Evolutionary conservation across 2,888 invertebrate species (phyloP).

Genomic region (Schizotus pectinicornis): DNA sequence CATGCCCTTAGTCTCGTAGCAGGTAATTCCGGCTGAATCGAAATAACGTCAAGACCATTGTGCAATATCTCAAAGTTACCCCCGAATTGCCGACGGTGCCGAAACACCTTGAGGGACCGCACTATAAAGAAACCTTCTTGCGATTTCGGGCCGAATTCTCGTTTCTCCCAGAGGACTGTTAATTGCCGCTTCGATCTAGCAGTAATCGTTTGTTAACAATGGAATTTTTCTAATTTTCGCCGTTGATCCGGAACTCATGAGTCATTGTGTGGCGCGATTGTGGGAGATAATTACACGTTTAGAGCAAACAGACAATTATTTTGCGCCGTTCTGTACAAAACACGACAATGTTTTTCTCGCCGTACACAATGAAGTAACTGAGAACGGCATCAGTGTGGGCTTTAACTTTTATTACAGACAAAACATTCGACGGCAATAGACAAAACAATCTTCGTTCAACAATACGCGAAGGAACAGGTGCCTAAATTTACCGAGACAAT

Average conservation of each 20-base stretch:
- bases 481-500: neutral
- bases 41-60: slow-evolving; percentile 44
- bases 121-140: too few species aligned
- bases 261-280: too few species aligned
- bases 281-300: too few species aligned
- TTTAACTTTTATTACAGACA: neutral
- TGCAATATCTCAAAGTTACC: slow-evolving; percentile 38
- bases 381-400: neutral
- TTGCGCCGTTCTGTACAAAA: too few species aligned
- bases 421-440: slow-evolving; percentile 1
- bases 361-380: slow-evolving; percentile 1
- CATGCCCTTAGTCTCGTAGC: slow-evolving; percentile 44
- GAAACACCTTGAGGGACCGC: slow-evolving; percentile 17
- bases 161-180: too few species aligned
- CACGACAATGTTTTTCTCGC: too few species aligned
- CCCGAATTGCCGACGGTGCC: slow-evolving; percentile 13
- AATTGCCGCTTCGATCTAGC: too few species aligned
- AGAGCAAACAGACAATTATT: too few species aligned
- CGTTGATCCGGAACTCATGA: too few species aligned
- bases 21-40: slow-evolving; percentile 43
- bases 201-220: too few species aligned
- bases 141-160: too few species aligned
- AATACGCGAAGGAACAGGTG: slow-evolving; percentile 1
- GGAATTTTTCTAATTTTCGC: too few species aligned
- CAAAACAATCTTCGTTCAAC: neutral